Conservation (phyloP, 2,113 vertebrate species). For the Coreoperca whiteheadi region DNA sequence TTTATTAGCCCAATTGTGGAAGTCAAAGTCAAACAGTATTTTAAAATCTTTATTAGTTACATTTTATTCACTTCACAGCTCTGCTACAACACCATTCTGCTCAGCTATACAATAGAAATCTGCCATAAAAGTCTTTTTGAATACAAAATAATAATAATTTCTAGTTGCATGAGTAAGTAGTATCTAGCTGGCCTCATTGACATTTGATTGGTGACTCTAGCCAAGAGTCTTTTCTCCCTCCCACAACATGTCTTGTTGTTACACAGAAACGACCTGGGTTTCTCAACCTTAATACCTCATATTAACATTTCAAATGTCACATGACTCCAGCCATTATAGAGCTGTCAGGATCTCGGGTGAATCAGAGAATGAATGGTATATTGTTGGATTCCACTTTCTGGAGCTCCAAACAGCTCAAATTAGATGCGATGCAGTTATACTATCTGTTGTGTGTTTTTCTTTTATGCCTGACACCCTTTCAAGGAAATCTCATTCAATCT, state of each 20-base stretch:
- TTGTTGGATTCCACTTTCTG: not conserved
- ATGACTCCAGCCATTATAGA: not conserved
- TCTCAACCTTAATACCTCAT: not conserved
- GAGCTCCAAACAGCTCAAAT: not conserved
- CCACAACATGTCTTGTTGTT: not conserved
- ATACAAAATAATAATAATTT: too few species aligned
- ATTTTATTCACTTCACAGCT: not conserved
- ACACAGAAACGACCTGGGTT: not conserved
- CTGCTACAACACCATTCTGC: too few species aligned
- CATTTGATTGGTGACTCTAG: not conserved
- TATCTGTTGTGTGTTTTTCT: not conserved
- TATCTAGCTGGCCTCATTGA: not conserved
- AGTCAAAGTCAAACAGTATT: not conserved
- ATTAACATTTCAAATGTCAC: not conserved
- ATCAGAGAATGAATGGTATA: not conserved
- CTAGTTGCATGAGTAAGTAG: too few species aligned
- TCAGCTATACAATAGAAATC: not conserved
- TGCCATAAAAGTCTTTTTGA: too few species aligned
- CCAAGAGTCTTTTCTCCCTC: not conserved
- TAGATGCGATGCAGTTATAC: not conserved
- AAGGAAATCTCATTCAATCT: not conserved
- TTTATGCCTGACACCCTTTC: not conserved
- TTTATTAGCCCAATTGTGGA: not conserved
- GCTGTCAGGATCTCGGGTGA: not conserved
- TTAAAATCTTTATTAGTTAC: not conserved